Evolutionary conservation across 2,797 vertebrate species (phyloP), one percentile per base, ranked within the genome.

Genomic region (Neomorphus geoffroyi): DNA sequence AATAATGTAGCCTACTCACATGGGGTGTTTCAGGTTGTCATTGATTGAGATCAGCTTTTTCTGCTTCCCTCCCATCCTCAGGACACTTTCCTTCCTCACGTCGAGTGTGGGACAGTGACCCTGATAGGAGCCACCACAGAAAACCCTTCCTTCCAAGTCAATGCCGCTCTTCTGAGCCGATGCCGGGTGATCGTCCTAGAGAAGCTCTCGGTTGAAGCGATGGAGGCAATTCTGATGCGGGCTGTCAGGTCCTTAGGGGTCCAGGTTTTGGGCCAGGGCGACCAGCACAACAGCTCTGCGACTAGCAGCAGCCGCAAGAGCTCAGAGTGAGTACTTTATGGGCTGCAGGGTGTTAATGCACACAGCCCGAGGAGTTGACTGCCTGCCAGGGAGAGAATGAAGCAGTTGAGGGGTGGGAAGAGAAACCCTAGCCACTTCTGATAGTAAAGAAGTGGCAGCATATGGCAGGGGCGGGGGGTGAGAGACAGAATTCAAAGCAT

Each of bases 21-120:
- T 97, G 82, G 98, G 74, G 54, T 97, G 98, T 93, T 93, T 98
- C 64, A 97, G 73, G 77, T 97, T 97, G 81, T 98, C 98, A 53
- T 97, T 96, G 77, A 98, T 98, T 0, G 98, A 98, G 83, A 98
- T 96, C 94, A 98, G 72, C 87, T 97, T 98, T 97, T 99, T 98
- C 96, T 99, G 98, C 84, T 99, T 99, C 91, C 98, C 98, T 97
- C 98, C 98, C 99, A 99, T 99, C 79, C 30, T 96, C 95, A 99
- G 99, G 99, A 99, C 97, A 99, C 99, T 69, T 99, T 99, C 93
- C 98, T 99, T 94, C 99, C 99, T 96, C 99, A 99, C 94, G 99
- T 99, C 45, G 99, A 99, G 94, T 98, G 99, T 32, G 99, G 99
- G 78, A 99, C 99, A 0, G 98, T 97, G 37, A 99, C 99, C 62